Evolutionary conservation across 2,113 vertebrate genomes (phyloP).

Genomic region (Puffinus mauretanicus): DNA sequence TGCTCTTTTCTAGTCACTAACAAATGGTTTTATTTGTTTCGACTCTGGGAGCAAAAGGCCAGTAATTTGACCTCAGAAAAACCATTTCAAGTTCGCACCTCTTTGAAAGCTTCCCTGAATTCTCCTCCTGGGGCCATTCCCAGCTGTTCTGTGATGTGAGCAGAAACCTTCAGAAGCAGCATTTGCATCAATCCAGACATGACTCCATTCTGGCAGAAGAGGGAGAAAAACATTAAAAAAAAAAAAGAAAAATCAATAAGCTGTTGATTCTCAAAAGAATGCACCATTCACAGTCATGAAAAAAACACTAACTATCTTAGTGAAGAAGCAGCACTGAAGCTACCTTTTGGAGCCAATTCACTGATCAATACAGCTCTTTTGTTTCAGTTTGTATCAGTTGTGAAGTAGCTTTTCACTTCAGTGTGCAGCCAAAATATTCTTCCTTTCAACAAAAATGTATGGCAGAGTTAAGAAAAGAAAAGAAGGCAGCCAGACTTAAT

Average conservation of each 20-base stretch:
- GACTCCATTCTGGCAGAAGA: slow-evolving; percentile 84
- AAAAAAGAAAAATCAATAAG: neutral
- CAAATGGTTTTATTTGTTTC: neutral
- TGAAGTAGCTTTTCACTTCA: neutral
- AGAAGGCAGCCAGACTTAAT: neutral
- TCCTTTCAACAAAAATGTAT: neutral
- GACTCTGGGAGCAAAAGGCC: neutral
- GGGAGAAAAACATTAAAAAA: neutral
- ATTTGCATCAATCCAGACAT: slow-evolving; percentile 99
- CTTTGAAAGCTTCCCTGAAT: slow-evolving; percentile 96
- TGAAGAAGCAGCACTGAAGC: neutral
- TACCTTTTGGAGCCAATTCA: neutral
- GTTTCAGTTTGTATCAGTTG: neutral
- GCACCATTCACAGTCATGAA: neutral
- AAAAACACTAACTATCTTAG: neutral
- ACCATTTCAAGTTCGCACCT: slow-evolving; percentile 72
- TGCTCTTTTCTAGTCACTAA: neutral
- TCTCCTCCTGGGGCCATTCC: slow-evolving; percentile 98
- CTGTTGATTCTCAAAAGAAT: neutral
- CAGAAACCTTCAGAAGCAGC: slow-evolving; percentile 95
- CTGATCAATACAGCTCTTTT: neutral
- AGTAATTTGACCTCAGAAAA: neutral
- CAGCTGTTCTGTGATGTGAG: slow-evolving; percentile 97
- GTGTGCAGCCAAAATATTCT: neutral
- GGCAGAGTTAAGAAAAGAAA: neutral